Base-by-base conservation (phyloP, 2,888 invertebrate genomes). In the Brenthis daphne region DNA sequence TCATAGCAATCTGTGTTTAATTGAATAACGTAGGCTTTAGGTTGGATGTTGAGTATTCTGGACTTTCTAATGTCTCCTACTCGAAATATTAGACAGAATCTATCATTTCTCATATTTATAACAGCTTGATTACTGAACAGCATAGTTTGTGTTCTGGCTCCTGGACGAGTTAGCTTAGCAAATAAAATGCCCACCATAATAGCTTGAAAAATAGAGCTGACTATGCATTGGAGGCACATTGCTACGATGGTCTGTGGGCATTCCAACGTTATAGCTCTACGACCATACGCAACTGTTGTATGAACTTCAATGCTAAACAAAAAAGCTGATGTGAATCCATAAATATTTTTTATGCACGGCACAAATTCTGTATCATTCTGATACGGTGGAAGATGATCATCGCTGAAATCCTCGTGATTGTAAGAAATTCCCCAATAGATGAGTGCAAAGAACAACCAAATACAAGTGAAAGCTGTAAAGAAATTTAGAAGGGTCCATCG, bases 241-340 rank as follows among this genome's bases (percentile, higher is more conserved):
- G 98, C 95, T 77, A 98, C 96, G 65, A 99, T 97, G 1, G 98
- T 98, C 83, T 98, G 96, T 0, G 98, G 97, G 81, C 99, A 99
- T 85, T 98, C 97, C 75, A 98, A 96, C 0, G 98, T 98, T 0
- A 98, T 98, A 64, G 96, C 94, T 67, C 98, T 95, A 64, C 94
- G 95, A 13, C 98, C 98, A 84, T 98, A 98, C 81, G 94, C 99
- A 69, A 99, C 98, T 0, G 98, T 99, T 80, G 98, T 98, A 83
- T 99, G 99, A 0, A 99, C 98, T 93, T 99, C 99, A 72, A 99
- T 95, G 76, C 98, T 98, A 93, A 98, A 99, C 57, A 99, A 94
- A 84, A 99, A 98, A 65, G 98, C 97, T 14, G 99, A 97, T 0
- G 98, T 96, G 86, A 99, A 99, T 50, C 96, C 96, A 78, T 96